Conservation (phyloP, 1,140 invertebrate genomes). For the Cephus cinctus region DNA sequence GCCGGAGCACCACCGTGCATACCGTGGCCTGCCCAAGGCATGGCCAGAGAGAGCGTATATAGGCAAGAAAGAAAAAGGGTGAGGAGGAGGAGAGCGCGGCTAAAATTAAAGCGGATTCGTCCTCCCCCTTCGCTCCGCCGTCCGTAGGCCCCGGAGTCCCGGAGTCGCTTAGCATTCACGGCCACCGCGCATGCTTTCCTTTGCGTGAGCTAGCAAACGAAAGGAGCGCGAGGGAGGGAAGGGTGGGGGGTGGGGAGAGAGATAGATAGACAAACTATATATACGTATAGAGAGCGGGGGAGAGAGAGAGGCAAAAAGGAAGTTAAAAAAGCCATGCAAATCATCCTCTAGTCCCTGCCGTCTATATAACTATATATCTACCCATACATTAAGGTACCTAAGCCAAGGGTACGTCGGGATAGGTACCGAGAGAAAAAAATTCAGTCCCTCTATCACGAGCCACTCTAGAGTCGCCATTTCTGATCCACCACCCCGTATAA, state of each 20-base stretch:
- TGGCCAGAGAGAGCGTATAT: too few relatives aligned
- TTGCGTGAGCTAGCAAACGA: too few relatives aligned
- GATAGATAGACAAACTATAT: neutral
- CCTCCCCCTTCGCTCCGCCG: too few relatives aligned
- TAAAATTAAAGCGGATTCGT: slow-evolving; percentile 52
- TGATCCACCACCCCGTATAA: neutral
- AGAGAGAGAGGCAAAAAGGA: too few relatives aligned
- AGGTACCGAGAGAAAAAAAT: neutral
- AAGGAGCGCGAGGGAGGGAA: neutral
- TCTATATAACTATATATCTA: neutral
- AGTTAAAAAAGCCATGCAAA: too few relatives aligned
- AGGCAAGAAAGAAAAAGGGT: too few relatives aligned
- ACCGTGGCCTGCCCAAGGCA: slow-evolving; percentile 46
- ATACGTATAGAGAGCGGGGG: neutral
- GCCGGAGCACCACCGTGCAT: slow-evolving; percentile 46
- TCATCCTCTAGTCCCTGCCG: neutral
- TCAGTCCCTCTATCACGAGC: slow-evolving; percentile 1
- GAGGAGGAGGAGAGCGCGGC: slow-evolving; percentile 37
- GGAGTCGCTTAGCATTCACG: too few relatives aligned
- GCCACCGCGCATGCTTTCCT: too few relatives aligned
- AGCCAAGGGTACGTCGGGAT: neutral
- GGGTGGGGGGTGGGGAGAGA: neutral
- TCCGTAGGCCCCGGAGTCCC: too few relatives aligned
- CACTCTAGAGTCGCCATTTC: neutral
- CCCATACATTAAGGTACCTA: neutral